phyloP scores from a whole-genome alignment of 2,888 invertebrate genomes.

The Heliconius erato region DNA sequence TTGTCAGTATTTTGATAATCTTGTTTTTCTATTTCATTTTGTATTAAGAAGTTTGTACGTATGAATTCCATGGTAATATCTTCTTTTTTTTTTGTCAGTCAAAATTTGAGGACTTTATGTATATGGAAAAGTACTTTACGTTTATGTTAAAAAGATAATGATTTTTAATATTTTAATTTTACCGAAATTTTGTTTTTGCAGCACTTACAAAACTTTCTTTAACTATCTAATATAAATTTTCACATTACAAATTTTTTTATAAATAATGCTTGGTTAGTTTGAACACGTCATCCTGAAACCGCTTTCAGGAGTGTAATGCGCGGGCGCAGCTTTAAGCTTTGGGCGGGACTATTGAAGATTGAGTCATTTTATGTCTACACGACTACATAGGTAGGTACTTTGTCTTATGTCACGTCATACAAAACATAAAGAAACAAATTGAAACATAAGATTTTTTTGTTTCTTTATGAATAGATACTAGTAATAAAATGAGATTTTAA shows the following conservation, averaged over 20 bases:
- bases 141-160: too few relatives aligned
- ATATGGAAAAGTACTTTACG: too few relatives aligned
- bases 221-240: not conserved
- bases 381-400: not conserved
- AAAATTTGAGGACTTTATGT: too few relatives aligned
- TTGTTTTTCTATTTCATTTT: conserved; percentile 57
- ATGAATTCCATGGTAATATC: conserved; percentile 67
- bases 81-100: too few relatives aligned
- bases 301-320: conserved; percentile 41
- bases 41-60: conserved; percentile 60
- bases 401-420: not conserved
- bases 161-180: too few relatives aligned
- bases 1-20: conserved; percentile 54
- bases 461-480: not conserved
- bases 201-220: too few relatives aligned
- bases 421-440: not conserved
- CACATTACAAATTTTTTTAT: not conserved
- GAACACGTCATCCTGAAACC: conserved; percentile 39
- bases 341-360: conserved; percentile 28
- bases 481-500: too few relatives aligned
- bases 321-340: conserved; percentile 35
- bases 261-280: too few relatives aligned
- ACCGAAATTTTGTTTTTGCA: too few relatives aligned
- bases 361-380: conserved; percentile 20
- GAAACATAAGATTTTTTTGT: not conserved